Percentiles rank a stretch among this genome's conserved stretches.
Evolutionary conservation across 2,113 vertebrate species (phyloP).

Genomic region (Cervus canadensis): DNA sequence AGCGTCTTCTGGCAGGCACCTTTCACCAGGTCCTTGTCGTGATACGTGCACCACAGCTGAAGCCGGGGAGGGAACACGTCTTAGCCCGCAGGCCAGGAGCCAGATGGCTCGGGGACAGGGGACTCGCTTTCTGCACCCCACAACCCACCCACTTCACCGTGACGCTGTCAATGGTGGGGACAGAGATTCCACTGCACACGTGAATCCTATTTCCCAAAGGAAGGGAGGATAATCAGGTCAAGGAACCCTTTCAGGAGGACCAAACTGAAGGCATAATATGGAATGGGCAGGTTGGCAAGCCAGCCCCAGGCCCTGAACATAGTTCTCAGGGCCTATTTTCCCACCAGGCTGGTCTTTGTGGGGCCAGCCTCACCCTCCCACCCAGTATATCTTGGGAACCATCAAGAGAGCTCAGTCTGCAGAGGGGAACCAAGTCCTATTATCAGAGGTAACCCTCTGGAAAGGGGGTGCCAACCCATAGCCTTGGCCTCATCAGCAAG

Average conservation of each 20-base stretch:
- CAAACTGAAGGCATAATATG: background rate
- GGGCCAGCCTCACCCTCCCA: background rate
- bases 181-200: accelerated
- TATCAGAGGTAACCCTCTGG: background rate
- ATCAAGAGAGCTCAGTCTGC: background rate
- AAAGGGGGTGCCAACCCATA: background rate
- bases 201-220: background rate
- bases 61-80: background rate
- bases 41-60: constrained; percentile 93
- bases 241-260: background rate
- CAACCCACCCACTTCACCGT: accelerated
- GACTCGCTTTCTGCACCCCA: background rate
- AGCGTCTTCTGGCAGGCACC: constrained; percentile 90
- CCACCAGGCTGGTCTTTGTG: background rate
- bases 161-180: accelerated
- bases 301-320: background rate
- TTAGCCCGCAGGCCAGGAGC: accelerated
- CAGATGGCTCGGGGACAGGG: background rate
- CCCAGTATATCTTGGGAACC: background rate
- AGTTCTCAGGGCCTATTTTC: background rate
- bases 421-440: background rate
- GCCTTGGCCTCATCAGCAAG: background rate
- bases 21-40: constrained; percentile 87
- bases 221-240: background rate
- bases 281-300: background rate